phyloP scores from a whole-genome alignment of 2,797 vertebrate species.

The Anguilla marmorata region DNA sequence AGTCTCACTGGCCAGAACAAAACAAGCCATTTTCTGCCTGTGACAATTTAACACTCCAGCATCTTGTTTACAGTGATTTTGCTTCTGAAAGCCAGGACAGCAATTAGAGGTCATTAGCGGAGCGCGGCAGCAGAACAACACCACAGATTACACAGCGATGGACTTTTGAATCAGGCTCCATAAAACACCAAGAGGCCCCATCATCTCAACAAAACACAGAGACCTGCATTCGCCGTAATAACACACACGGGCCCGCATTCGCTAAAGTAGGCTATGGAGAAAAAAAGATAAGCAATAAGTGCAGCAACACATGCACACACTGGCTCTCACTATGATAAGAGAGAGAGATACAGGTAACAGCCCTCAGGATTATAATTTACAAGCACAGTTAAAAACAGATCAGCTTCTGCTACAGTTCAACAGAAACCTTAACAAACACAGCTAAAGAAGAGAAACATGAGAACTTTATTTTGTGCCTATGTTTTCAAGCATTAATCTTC shows the following conservation, averaged over 20 bases:
- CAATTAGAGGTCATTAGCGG: constrained; percentile 11
- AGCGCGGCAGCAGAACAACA: not conserved
- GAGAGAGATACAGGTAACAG: not conserved
- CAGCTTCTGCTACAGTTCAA: not conserved
- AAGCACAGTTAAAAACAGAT: not conserved
- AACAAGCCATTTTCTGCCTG: not conserved
- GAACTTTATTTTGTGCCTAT: not conserved
- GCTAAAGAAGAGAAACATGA: not conserved
- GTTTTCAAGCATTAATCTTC: not conserved
- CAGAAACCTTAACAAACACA: not conserved
- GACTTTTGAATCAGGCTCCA: not conserved
- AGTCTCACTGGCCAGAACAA: not conserved
- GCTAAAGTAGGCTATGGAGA: constrained; percentile 27
- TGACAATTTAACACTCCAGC: not conserved
- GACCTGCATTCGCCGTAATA: not conserved
- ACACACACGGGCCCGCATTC: constrained; percentile 21
- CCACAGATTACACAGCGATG: constrained; percentile 1
- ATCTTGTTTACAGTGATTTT: not conserved
- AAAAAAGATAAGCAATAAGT: not conserved
- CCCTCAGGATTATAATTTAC: not conserved
- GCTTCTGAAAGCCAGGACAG: constrained; percentile 10
- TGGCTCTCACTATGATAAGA: not conserved
- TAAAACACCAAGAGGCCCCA: not conserved
- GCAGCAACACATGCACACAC: constrained; percentile 22
- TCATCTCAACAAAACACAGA: not conserved